Base-by-base conservation (phyloP, 2,888 invertebrate genomes). In the Petrolisthes manimaculis region DNA sequence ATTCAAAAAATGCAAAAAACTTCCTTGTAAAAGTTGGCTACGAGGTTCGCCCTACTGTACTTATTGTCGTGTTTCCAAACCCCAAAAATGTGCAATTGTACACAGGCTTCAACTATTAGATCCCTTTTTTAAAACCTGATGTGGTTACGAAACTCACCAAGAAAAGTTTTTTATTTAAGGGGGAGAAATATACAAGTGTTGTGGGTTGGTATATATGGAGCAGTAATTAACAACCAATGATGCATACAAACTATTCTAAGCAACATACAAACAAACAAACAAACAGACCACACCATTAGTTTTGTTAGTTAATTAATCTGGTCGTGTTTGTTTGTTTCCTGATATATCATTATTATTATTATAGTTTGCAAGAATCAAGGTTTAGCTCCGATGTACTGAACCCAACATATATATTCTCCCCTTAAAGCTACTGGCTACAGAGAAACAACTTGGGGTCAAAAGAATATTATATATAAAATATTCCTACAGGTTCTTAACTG, bases 1-100 rank as follows among this genome's bases (percentile, higher is more conserved):
- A 86, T 86, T 86, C 86, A 86, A 86, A 86, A 86, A 86, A 86
- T 86, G 86, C 86, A 86, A 86, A 86, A 86, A 71, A 71, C 71
- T 71, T 80, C 80, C 86, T 81, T 86, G 86, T 86, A 86, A 86
- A 86, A 86, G 81, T 86, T 86, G 81, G 86, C 86, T 86, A 86
- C 71, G 71, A 56, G 80, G 81, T 80, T 86, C 86, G 80, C 80
- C 86, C 86, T 86, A 86, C n/a, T n/a, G n/a, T n/a, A n/a, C 86
- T 86, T 86, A 86, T 86, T 86, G 86, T 86, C 86, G 86, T 86
- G 86, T 86, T 86, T 86, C 86, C 86, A 86, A 86, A 86, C 86
- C 86, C 86, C 86, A 86, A 78, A 86, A 86, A 75, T 81, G 86
- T 86, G 86, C 80, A 80, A 55, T 81, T 81, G 86, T 86, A 86